Percentiles rank a stretch among this genome's conserved stretches.
phyloP scores from a whole-genome alignment of 1,140 invertebrate genomes.

The Galleria mellonella region DNA sequence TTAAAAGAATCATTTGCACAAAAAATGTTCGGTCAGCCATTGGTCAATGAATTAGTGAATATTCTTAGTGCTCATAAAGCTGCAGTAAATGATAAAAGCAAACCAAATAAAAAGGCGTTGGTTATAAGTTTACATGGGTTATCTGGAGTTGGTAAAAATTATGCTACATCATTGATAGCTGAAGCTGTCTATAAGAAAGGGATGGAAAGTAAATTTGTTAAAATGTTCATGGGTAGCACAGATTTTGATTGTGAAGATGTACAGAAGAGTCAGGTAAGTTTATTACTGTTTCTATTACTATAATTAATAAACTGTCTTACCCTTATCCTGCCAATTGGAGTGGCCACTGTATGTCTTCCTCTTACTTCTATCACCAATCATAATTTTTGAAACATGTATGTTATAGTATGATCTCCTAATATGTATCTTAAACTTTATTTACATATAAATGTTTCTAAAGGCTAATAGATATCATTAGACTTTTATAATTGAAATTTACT shows the following conservation, averaged over 20 bases:
- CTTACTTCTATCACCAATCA: too few species aligned
- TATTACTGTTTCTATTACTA: neutral
- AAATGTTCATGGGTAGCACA: constrained; percentile 86
- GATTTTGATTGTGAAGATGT: constrained; percentile 79
- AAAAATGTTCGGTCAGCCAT: constrained; percentile 80
- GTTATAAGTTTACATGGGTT: constrained; percentile 87
- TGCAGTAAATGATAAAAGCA: constrained; percentile 63
- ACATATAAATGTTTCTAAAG: too few species aligned
- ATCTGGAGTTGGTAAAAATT: constrained; percentile 92
- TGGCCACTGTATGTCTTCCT: too few species aligned
- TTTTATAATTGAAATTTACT: too few species aligned
- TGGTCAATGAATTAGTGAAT: constrained; percentile 75
- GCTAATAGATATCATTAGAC: too few species aligned
- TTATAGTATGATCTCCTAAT: too few species aligned
- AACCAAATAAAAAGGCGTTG: constrained; percentile 78
- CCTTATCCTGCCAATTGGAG: too few species aligned
- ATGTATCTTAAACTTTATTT: too few species aligned
- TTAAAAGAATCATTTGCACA: constrained; percentile 41
- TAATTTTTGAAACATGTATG: too few species aligned
- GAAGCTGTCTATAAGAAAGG: constrained; percentile 84
- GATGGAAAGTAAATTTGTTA: constrained; percentile 85
- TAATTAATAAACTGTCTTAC: constrained; percentile 3
- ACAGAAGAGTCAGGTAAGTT: constrained; percentile 45
- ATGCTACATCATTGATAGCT: constrained; percentile 87
- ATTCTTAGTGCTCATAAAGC: constrained; percentile 72